These are phyloP conservation scores for Triplophysa bombifrons DNA, from an alignment of 2,797 vertebrate species.

Conservation along the genomic window DNA sequence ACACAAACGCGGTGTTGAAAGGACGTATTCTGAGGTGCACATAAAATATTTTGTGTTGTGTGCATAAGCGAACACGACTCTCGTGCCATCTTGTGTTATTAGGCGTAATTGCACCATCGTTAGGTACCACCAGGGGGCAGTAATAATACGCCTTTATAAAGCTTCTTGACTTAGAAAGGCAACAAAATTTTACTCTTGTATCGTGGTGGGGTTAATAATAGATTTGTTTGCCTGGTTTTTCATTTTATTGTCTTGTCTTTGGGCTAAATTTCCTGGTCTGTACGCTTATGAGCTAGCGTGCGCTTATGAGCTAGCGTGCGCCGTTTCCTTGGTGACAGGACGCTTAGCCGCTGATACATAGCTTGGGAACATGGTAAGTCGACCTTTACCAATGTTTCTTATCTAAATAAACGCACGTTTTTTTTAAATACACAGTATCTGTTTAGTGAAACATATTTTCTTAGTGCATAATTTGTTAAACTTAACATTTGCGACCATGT, in stretches of 20 bases:
- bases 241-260: not conserved
- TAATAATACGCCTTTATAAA: not conserved
- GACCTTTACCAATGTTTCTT: not conserved
- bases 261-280: too few species aligned
- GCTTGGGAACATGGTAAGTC: slow-evolving; percentile 41
- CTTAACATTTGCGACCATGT: not conserved
- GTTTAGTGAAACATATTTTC: too few species aligned
- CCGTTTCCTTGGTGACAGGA: slow-evolving; percentile 40
- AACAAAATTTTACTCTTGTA: not conserved
- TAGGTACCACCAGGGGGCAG: not conserved
- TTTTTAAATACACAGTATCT: too few species aligned
- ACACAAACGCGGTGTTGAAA: not conserved
- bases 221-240: not conserved
- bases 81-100: slow-evolving; percentile 29
- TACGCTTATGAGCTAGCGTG: not conserved
- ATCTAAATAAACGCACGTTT: too few species aligned
- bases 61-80: not conserved
- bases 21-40: not conserved
- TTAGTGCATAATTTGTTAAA: too few species aligned
- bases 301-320: not conserved
- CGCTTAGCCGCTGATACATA: not conserved
- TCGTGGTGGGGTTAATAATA: too few species aligned
- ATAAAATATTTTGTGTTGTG: too few species aligned
- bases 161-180: not conserved
- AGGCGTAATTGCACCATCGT: not conserved